Conservation (phyloP, 2,113 vertebrate species). For the Neofelis nebulosa region DNA sequence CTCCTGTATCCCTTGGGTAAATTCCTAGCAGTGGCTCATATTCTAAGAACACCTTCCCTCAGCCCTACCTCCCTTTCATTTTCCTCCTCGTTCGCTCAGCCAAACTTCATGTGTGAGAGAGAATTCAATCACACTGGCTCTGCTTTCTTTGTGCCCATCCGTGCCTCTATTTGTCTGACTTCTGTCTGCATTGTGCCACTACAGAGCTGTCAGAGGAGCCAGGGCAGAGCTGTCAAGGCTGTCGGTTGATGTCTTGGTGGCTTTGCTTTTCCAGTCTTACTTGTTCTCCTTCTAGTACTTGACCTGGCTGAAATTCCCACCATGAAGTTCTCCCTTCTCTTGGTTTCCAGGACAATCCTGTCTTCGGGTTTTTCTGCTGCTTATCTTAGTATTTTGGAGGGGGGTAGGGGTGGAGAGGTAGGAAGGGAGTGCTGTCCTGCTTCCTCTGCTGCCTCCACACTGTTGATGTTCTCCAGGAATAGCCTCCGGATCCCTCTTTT, state of each 20-base stretch:
- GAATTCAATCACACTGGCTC: neutral
- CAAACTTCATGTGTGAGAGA: neutral
- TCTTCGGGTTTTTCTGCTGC: neutral
- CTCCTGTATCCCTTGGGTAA: no score
- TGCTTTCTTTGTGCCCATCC: neutral
- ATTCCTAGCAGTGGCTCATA: neutral
- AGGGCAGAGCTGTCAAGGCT: neutral
- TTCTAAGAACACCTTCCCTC: neutral
- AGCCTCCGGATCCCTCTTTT: neutral
- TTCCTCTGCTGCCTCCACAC: neutral
- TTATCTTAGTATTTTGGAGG: neutral
- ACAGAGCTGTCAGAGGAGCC: neutral
- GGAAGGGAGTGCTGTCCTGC: neutral
- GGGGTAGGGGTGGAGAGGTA: no score
- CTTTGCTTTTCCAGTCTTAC: neutral
- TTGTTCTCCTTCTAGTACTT: neutral
- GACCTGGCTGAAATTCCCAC: neutral
- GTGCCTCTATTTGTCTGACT: neutral
- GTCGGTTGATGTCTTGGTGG: neutral
- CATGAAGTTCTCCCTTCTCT: neutral
- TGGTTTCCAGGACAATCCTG: neutral
- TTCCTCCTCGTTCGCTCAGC: neutral
- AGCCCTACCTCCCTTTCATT: neutral
- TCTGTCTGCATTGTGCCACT: neutral
- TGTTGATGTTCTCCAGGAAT: neutral